phyloP scores from a whole-genome alignment of 2,113 vertebrate genomes.

The Stigmatopora argus region DNA sequence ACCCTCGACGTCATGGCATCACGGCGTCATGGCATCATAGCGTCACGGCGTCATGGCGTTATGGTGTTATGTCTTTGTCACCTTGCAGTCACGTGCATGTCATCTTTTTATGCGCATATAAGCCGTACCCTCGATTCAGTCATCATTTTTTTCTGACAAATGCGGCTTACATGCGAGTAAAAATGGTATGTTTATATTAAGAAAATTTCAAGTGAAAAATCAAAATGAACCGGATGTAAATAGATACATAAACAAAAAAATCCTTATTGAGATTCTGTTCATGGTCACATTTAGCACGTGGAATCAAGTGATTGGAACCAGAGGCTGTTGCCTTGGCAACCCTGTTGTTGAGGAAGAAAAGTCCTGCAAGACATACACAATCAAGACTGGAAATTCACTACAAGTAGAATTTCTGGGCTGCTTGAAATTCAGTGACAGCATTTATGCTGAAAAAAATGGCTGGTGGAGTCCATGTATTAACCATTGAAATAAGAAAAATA shows the following conservation, averaged over 20 bases:
- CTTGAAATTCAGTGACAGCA: conserved; percentile 4
- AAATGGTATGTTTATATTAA: too few species aligned
- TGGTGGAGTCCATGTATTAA: not conserved
- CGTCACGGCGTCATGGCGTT: too few species aligned
- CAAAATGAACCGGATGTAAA: not conserved
- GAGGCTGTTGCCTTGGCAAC: not conserved
- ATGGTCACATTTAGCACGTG: not conserved
- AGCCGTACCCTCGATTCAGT: too few species aligned
- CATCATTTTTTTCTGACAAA: too few species aligned
- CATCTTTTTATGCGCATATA: too few species aligned
- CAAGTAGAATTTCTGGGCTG: not conserved
- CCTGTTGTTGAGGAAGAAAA: conserved; percentile 1
- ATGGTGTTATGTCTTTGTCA: too few species aligned
- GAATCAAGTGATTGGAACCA: conserved; percentile 4
- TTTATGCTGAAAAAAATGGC: not conserved
- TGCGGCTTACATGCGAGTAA: too few species aligned
- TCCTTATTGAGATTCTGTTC: not conserved
- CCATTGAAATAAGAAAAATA: not conserved
- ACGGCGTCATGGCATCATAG: too few species aligned
- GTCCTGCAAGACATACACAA: not conserved
- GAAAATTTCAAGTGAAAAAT: not conserved
- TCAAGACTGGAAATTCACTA: not conserved
- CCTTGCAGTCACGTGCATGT: too few species aligned
- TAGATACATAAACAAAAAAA: not conserved
- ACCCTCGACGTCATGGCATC: too few species aligned